phyloP scores from a whole-genome alignment of 2,797 vertebrate genomes.

The Falco berigora region DNA sequence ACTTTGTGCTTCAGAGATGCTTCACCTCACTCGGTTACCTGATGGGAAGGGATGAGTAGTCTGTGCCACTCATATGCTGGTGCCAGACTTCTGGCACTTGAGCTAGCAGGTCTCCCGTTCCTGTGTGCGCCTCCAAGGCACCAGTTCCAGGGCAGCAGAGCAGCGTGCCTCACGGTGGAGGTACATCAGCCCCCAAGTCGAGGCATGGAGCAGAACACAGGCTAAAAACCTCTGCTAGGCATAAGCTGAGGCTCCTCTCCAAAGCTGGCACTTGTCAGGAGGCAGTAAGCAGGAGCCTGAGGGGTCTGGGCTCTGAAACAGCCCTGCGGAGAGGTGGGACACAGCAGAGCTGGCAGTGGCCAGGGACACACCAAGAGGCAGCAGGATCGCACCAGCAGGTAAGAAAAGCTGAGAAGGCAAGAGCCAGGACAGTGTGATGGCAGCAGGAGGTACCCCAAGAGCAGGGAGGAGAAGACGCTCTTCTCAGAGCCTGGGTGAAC shows the following conservation, averaged over 20 bases:
- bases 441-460: background rate
- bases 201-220: background rate
- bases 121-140: rapidly evolving
- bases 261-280: background rate
- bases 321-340: background rate
- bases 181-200: rapidly evolving
- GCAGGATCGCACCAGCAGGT: background rate
- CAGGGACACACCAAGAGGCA: background rate
- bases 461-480: background rate
- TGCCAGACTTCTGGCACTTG: background rate
- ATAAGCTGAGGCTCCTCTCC: background rate
- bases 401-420: background rate
- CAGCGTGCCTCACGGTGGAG: background rate
- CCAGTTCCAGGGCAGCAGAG: background rate
- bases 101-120: background rate
- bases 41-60: background rate
- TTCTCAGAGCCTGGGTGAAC: background rate
- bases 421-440: background rate
- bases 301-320: background rate
- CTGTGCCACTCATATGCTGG: background rate
- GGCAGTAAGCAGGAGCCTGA: background rate
- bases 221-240: background rate
- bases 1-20: background rate
- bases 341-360: background rate
- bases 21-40: background rate